Base-by-base conservation (phyloP, 2,113 vertebrate species). In the Camelus bactrianus region DNA sequence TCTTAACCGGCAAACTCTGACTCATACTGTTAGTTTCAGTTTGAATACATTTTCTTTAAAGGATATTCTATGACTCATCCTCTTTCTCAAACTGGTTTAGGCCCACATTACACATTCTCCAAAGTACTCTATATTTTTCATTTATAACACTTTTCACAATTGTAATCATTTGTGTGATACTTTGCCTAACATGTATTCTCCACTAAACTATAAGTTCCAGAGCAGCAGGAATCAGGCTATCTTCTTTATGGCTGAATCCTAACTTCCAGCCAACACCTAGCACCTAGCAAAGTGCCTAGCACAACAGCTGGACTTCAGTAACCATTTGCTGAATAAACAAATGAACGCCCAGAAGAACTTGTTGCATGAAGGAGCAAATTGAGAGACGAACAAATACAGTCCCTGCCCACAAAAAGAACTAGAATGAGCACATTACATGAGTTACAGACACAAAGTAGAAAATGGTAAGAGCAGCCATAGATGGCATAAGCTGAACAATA, bases 381-480 rank as follows among this genome's bases (percentile, higher is more conserved):
- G 42, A 96, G 46, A 87, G 60, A 92, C 64, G 9, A 93, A 91
- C n/a, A 91, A 91, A 95, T 17, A 69, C 0, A 50, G 20, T 92
- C 28, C 30, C 82, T 86, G 19, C 28, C 54, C 46, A 92, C 72
- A 95, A 60, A 96, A 93, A 58, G 42, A 46, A 88, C 22, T 13
- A 79, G 17, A 89, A 95, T 92, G 48, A 92, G 52, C 38, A 72
- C 8, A 91, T 19, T 82, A 54, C 22, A 52, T 72, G 24, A 92
- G 65, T 52, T 75, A 94, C n/a, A 97, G 58, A 92, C 26, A 93
- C 19, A 26, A 93, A 81, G 76, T 65, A 94, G 65, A 92, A 82
- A 54, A 72, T 13, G 32, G 32, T 60, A 58, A 81, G 69, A 87
- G 35, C 14, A 79, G 19, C 65, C 70, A 9, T 52, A 94, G 16